phyloP scores from a whole-genome alignment of 2,113 vertebrate genomes.

The Atherinomorus stipes region DNA sequence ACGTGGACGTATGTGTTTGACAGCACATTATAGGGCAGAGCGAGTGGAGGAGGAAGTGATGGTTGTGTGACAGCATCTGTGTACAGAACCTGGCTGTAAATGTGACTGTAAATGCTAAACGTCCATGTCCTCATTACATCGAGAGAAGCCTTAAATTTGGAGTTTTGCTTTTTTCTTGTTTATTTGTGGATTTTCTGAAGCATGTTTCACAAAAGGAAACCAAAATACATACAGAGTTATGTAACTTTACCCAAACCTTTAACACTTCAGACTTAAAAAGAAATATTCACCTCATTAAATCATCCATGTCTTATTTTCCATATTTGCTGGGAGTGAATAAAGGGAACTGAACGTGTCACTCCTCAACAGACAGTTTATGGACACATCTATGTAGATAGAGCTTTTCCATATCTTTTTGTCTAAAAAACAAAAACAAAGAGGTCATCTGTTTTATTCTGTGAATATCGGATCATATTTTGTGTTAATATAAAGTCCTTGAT shows the following conservation, averaged over 20 bases:
- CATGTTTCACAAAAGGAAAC: slow-evolving; percentile 55
- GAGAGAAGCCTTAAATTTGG: slow-evolving; percentile 93
- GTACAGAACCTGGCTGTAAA: slow-evolving; percentile 79
- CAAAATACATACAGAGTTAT: slow-evolving; percentile 49
- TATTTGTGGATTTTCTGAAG: slow-evolving; percentile 40
- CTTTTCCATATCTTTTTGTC: slow-evolving; percentile 58
- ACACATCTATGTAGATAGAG: slow-evolving; percentile 76
- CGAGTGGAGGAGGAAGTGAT: slow-evolving; percentile 7
- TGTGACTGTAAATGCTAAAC: slow-evolving; percentile 80
- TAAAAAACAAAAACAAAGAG: neutral
- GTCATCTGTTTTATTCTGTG: no score
- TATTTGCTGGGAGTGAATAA: slow-evolving; percentile 87
- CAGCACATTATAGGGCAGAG: slow-evolving; percentile 6
- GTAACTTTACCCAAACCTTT: slow-evolving; percentile 23
- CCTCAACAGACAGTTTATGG: slow-evolving; percentile 76
- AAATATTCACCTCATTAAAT: slow-evolving; percentile 1
- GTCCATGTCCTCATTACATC: slow-evolving; percentile 88
- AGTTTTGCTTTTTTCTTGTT: slow-evolving; percentile 64
- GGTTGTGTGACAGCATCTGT: slow-evolving; percentile 71
- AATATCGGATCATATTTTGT: no score
- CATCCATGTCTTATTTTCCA: slow-evolving; percentile 82
- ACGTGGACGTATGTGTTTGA: slow-evolving; percentile 19
- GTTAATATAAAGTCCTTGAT: no score
- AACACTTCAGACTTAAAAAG: slow-evolving; percentile 4
- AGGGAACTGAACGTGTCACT: slow-evolving; percentile 83